Conservation (phyloP, 2,888 invertebrate species). For the Antitype chi region DNA sequence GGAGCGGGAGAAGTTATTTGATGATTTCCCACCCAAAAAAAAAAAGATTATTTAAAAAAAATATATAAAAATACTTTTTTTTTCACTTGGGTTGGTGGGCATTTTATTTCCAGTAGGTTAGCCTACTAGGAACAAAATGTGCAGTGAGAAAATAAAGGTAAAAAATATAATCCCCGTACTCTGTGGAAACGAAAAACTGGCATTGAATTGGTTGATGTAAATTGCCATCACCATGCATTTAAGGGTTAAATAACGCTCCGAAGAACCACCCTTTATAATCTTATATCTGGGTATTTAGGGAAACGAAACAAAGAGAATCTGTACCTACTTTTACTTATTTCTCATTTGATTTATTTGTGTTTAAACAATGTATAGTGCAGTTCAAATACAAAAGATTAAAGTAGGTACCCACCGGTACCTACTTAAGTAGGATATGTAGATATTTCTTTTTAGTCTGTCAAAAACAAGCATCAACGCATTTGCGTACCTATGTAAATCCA, state of each 20-base stretch:
- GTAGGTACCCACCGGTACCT: background rate
- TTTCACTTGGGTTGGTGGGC: no score
- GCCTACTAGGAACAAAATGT: no score
- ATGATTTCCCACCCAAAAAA: no score
- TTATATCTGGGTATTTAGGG: background rate
- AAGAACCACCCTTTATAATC: background rate
- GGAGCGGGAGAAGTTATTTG: no score
- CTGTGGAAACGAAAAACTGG: no score
- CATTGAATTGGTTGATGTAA: no score
- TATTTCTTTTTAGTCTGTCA: background rate
- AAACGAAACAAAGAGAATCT: background rate
- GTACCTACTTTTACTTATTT: background rate
- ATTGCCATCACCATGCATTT: no score
- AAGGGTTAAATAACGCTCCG: background rate
- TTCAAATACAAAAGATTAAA: constrained; percentile 11
- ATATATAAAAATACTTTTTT: no score
- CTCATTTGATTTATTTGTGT: background rate
- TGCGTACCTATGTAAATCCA: background rate
- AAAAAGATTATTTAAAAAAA: no score
- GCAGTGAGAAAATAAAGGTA: no score
- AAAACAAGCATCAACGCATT: background rate
- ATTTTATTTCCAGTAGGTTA: no score
- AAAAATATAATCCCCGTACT: no score
- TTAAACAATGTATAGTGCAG: background rate
- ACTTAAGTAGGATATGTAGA: background rate